Conservation (phyloP, 2,888 invertebrate species). For the Stegana nigrithorax region DNA sequence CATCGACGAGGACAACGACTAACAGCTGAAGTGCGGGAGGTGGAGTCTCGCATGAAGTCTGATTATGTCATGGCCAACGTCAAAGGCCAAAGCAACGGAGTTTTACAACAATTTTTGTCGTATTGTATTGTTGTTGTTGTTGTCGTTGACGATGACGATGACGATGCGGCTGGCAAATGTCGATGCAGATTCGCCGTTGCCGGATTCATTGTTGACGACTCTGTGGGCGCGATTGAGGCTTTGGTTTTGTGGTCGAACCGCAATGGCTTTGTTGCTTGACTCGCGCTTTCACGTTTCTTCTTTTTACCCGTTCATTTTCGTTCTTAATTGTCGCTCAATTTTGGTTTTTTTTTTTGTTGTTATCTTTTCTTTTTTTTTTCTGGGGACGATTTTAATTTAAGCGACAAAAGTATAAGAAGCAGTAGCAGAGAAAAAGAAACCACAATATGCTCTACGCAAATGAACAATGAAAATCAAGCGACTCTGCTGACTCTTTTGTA, state of each 20-base stretch:
- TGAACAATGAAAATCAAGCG: no score
- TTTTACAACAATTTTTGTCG: constrained; percentile 17
- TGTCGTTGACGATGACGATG: constrained; percentile 15
- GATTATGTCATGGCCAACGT: background rate
- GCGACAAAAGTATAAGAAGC: no score
- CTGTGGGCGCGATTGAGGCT: constrained; percentile 54
- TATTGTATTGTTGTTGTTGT: background rate
- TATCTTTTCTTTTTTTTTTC: background rate
- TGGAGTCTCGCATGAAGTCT: background rate
- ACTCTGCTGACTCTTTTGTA: no score
- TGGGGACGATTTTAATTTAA: background rate
- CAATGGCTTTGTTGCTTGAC: constrained; percentile 42
- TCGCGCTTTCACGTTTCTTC: background rate
- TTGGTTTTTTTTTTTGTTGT: constrained; percentile 1
- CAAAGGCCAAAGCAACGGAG: background rate
- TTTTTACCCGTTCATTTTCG: background rate
- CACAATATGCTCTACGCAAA: background rate
- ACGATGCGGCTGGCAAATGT: constrained; percentile 11
- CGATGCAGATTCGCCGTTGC: constrained; percentile 9
- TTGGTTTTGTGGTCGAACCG: constrained; percentile 62
- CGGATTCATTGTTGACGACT: constrained; percentile 39
- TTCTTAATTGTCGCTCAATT: background rate
- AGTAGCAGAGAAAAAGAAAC: background rate
- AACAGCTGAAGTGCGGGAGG: background rate
- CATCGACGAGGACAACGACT: background rate